Conservation (phyloP, 2,113 vertebrate species). For the Aepyceros melampus region DNA sequence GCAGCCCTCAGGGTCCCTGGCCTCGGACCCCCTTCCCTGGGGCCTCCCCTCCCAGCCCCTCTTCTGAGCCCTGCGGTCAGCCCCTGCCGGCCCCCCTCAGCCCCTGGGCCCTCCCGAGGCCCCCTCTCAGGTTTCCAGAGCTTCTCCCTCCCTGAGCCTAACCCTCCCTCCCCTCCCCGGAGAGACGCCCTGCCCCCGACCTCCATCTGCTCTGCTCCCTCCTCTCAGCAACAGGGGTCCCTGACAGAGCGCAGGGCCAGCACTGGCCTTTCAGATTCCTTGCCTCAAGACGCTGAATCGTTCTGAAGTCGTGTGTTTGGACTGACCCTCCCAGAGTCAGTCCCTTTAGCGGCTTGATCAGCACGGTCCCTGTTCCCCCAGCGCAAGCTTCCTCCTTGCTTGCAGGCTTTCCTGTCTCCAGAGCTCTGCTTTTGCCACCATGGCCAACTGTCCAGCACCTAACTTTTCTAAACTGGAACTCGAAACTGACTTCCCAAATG, state of each 20-base stretch:
- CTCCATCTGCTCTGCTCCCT: background rate
- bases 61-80: background rate
- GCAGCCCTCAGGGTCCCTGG: background rate
- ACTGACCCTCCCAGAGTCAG: background rate
- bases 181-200: too few species aligned
- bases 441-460: background rate
- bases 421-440: background rate
- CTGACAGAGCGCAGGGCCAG: background rate
- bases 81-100: background rate
- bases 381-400: background rate
- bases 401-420: background rate
- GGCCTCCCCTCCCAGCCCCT: too few species aligned
- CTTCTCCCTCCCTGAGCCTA: background rate
- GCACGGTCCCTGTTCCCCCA: background rate
- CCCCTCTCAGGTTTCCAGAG: background rate
- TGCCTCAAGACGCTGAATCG: background rate
- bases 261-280: background rate
- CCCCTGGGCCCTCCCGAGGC: fast-evolving
- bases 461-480: background rate
- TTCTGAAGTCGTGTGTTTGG: background rate
- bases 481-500: background rate
- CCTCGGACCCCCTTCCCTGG: background rate
- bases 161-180: background rate
- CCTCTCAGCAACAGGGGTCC: background rate
- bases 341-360: background rate